phyloP scores from a whole-genome alignment of 2,797 vertebrate genomes.

The Alosa sapidissima region DNA sequence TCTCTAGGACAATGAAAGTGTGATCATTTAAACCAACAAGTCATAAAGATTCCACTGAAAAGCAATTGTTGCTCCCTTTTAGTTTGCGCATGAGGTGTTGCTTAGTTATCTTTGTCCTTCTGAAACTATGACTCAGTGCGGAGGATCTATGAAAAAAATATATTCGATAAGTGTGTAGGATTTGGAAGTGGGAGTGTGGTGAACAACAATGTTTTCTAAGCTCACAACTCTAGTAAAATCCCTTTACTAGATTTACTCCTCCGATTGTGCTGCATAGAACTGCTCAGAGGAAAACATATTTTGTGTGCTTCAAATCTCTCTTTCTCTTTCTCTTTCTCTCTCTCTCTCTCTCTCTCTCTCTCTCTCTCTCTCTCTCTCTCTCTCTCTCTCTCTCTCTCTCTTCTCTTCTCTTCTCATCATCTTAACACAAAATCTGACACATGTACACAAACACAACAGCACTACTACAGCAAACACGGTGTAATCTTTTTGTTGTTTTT shows the following conservation, averaged over 20 bases:
- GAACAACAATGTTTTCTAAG: background rate
- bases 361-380: too few relatives aligned
- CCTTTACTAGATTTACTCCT: background rate
- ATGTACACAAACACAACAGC: conserved; percentile 25
- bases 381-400: too few relatives aligned
- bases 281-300: background rate
- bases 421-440: background rate
- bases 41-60: too few relatives aligned
- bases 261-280: background rate
- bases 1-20: too few relatives aligned
- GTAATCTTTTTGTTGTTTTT: conserved; percentile 44
- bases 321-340: too few relatives aligned
- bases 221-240: background rate
- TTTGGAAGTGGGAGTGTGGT: too few relatives aligned
- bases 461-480: background rate
- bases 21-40: too few relatives aligned
- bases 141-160: background rate
- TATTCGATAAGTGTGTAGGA: too few relatives aligned
- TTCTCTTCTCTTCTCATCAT: background rate
- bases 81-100: too few relatives aligned
- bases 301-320: conserved; percentile 1
- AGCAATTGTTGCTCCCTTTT: too few relatives aligned
- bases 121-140: background rate
- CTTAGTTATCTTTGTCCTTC: background rate
- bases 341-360: background rate